Evolutionary conservation across 2,797 vertebrate species (phyloP).

Genomic region (Menidia menidia): DNA sequence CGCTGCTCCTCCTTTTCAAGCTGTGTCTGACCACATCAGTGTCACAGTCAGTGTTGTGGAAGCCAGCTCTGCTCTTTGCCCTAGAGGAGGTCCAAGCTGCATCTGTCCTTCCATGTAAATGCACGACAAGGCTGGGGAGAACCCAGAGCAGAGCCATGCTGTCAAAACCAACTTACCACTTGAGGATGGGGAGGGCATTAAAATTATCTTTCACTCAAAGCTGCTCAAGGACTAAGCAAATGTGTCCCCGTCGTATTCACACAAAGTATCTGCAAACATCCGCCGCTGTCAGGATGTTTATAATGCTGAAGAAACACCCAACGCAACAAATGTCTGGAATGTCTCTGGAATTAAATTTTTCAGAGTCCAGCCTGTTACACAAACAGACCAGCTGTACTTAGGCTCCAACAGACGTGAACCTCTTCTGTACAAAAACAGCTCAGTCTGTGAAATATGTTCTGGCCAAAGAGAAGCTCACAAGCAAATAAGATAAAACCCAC

Average conservation of each 20-base stretch:
- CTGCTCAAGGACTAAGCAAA: conserved; percentile 17
- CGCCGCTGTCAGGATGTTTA: conserved; percentile 17
- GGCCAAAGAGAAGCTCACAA: background rate
- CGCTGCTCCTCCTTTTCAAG: conserved; percentile 3
- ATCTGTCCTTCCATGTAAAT: background rate
- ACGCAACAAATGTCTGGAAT: conserved; percentile 12
- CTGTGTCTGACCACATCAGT: conserved; percentile 7
- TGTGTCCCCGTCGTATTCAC: background rate
- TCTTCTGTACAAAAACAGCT: conserved; percentile 19
- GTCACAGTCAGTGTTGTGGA: background rate
- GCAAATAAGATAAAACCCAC: background rate
- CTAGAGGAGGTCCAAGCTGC: background rate
- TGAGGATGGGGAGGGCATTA: background rate
- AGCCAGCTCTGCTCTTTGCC: background rate
- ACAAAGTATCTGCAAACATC: conserved; percentile 8
- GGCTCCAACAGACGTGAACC: background rate
- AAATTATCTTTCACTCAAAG: background rate
- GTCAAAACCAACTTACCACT: background rate
- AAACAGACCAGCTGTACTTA: conserved; percentile 19
- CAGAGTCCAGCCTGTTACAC: conserved; percentile 2
- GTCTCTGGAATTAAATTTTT: conserved; percentile 33
- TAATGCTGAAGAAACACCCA: conserved; percentile 19
- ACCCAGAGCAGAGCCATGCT: background rate
- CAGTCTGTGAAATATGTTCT: conserved; percentile 3
- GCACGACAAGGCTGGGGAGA: too few species aligned